A percentile compares a stretch with the other conserved stretches of the same genome.
Evolutionary conservation across 2,113 vertebrate genomes (phyloP).

Genomic region (Perognathus longimembris): DNA sequence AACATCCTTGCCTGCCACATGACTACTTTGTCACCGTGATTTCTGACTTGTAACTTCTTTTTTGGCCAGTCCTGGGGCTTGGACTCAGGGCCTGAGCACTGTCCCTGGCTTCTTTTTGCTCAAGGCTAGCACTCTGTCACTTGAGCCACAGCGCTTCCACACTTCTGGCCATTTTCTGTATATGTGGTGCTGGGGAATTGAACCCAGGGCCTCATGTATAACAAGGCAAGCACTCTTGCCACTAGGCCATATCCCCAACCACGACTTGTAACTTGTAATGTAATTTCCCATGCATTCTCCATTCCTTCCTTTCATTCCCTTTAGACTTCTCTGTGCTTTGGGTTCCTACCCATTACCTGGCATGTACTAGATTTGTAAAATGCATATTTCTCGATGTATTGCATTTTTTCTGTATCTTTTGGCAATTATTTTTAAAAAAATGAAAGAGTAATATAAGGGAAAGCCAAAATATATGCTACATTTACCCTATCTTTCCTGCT

Average conservation of each 20-base stretch:
- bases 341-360: not conserved
- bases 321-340: not conserved
- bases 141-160: too few relatives aligned
- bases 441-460: accelerated
- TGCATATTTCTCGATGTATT: not conserved
- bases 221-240: too few relatives aligned
- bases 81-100: too few relatives aligned
- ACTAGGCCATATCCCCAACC: too few relatives aligned
- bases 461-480: not conserved
- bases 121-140: too few relatives aligned
- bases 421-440: not conserved
- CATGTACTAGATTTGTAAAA: not conserved
- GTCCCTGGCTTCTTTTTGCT: too few relatives aligned
- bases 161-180: too few relatives aligned
- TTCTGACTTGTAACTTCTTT: not conserved
- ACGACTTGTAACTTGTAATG: not conserved
- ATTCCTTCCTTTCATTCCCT: conserved; percentile 2
- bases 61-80: too few relatives aligned
- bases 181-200: too few relatives aligned
- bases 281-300: not conserved
- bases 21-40: not conserved
- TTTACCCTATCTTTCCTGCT: not conserved
- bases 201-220: too few relatives aligned
- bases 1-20: not conserved
- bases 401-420: not conserved